Base-by-base conservation (phyloP, 2,797 vertebrate species). In the Balearica regulorum region DNA sequence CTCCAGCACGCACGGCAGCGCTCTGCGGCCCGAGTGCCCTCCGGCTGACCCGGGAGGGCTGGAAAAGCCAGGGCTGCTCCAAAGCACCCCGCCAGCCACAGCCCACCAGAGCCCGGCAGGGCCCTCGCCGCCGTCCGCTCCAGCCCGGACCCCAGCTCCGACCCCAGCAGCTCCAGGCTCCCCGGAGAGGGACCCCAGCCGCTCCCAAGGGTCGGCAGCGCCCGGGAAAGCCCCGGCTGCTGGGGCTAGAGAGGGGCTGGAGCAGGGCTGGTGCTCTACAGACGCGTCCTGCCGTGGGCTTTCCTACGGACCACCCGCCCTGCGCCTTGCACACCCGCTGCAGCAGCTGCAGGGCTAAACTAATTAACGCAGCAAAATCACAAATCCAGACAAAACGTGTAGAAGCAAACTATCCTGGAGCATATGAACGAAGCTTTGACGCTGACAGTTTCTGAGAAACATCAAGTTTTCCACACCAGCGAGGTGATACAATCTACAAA, bases 241-340 rank as follows among this genome's bases (percentile, higher is more conserved):
- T 5, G 0, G 29, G 14, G 44, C 29, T 31, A 9, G 61, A 37
- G 58, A 10, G 24, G 72, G 37, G 61, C 48, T 68, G 66, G 60
- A 62, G 66, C 25, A 9, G 72, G 65, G 37, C 31, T 8, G 13
- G 11, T 33, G 46, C 35, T 49, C 77, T 18, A 24, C 13, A 11
- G 53, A 21, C 1, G 2, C 2, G 25, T 35, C 49, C 53, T 10
- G n/a, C 26, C 4, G 0, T 1, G 31, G 61, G 51, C 49, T 31
- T 16, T 69, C 53, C 51, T 9, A 35, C 20, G 2, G 48, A 8
- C 11, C 41, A 24, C 35, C 54, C 35, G 84, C 68, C 24, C 44
- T 8, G 31, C 80, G 31, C 83, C 33, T 44, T 11, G n/a, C 31
- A 22, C 53, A 15, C 8, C 62, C 43, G 5, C 43, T 3, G 16